These are phyloP conservation scores for Adelphocoris suturalis DNA, from an alignment of 2,888 invertebrate species.

Conservation along the genomic window DNA sequence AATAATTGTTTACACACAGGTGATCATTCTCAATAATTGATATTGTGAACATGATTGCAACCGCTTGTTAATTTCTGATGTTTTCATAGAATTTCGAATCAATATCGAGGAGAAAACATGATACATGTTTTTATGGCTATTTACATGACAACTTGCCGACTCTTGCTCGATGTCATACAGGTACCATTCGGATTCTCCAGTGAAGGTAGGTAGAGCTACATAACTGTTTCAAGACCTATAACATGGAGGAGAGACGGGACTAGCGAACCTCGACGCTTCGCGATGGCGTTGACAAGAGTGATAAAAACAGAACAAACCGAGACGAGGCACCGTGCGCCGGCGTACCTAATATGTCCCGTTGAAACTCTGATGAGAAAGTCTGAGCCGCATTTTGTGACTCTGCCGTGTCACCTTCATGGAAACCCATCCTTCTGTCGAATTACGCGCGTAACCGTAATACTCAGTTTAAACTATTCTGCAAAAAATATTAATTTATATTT, in stretches of 20 bases:
- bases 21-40: too few relatives aligned
- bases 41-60: too few relatives aligned
- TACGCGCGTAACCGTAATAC: too few relatives aligned
- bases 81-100: too few relatives aligned
- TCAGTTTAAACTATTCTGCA: too few relatives aligned
- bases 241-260: slow-evolving; percentile 33
- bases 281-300: slow-evolving; percentile 41
- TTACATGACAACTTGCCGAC: too few relatives aligned
- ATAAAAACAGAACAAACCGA: slow-evolving; percentile 30
- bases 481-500: too few relatives aligned
- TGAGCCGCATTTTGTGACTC: neutral
- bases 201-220: neutral
- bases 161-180: too few relatives aligned
- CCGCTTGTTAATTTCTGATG: too few relatives aligned
- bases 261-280: slow-evolving; percentile 11
- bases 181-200: neutral
- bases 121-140: too few relatives aligned
- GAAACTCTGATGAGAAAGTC: slow-evolving; percentile 17
- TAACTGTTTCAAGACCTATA: neutral
- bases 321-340: neutral
- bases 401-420: neutral
- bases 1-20: too few relatives aligned
- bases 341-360: slow-evolving; percentile 8
- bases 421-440: neutral
- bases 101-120: too few relatives aligned